phyloP scores from a whole-genome alignment of 2,888 invertebrate species.

The Parnassius smintheus region DNA sequence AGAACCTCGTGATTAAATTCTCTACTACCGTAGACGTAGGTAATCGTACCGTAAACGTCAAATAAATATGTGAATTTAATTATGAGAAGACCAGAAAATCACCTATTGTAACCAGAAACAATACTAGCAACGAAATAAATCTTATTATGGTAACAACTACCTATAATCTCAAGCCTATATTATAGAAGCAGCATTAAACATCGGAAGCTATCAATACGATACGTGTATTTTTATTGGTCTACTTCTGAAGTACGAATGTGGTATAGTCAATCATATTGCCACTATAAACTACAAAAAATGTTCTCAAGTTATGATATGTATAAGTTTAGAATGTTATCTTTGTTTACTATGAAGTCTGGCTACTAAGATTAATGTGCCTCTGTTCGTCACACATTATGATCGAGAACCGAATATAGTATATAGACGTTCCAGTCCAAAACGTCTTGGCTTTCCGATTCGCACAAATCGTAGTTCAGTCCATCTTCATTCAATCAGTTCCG shows the following conservation, averaged over 20 bases:
- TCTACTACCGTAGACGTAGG: constrained; percentile 28
- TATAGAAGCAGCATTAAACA: constrained; percentile 16
- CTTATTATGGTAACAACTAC: no score
- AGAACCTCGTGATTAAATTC: constrained; percentile 41
- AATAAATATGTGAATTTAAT: constrained; percentile 41
- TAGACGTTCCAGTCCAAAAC: constrained; percentile 16
- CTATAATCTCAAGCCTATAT: background rate
- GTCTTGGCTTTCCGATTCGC: constrained; percentile 28
- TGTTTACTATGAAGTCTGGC: constrained; percentile 5
- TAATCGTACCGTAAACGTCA: constrained; percentile 34
- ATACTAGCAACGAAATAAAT: background rate
- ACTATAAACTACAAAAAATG: constrained; percentile 25
- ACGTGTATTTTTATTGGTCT: constrained; percentile 24
- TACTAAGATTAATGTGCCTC: background rate
- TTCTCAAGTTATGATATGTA: constrained; percentile 17
- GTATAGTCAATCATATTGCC: constrained; percentile 24
- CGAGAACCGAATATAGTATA: constrained; percentile 1
- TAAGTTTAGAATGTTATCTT: constrained; percentile 13
- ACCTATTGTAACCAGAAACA: background rate
- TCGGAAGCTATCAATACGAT: constrained; percentile 20
- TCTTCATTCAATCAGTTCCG: constrained; percentile 33
- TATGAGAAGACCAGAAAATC: constrained; percentile 27
- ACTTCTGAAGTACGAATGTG: constrained; percentile 20
- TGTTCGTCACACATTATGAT: constrained; percentile 13
- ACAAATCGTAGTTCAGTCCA: constrained; percentile 31